Evolutionary conservation across 2,113 vertebrate genomes (phyloP), one percentile per base, ranked within the genome.

Genomic region (Macheiramphus alcinus): DNA sequence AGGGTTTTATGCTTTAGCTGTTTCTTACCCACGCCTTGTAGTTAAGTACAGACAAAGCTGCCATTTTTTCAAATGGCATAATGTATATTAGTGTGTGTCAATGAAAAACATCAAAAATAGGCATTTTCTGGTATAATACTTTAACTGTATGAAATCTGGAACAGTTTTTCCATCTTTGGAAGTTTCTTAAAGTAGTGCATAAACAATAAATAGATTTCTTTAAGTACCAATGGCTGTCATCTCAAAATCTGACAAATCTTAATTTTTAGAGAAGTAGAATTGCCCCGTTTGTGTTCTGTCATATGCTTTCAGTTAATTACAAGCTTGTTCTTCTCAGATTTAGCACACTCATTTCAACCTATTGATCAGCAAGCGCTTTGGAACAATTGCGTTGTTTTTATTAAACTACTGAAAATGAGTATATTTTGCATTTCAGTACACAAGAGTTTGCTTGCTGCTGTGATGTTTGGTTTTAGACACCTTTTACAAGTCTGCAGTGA

Each of bases 21-120:
- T 98, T 98, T 98, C 81, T 95, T 98, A 98, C 98, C 97, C 98
- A 98, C 94, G 97, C 98, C 96, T 96, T 97, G 94, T 97, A 96
- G 97, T 98, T 98, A 97, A 96, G 92, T 95, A 72, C 87, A 96
- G 93, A 98, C 98, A 98, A 98, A 98, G 98, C 97, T 58, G 95
- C 96, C 55, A 94, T 98, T 98, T 98, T 97, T 97, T 97, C 93
- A 92, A 88, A 94, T 96, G 97, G 94, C 95, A 97, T 86, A 97
- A 97, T 96, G 96, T 98, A 93, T 98, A 98, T 98, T 98, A 97
- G 97, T 95, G 90, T 96, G 95, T 96, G 96, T 97, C 97, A 98
- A 97, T 98, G 97, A 97, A 97, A 94, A 98, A 94, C 91, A 96
- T 97, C 80, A 96, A 95, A 97, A 97, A 89, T 62, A 83, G 90